phyloP scores from a whole-genome alignment of 2,888 invertebrate species.

The Leptopilina myrica region DNA sequence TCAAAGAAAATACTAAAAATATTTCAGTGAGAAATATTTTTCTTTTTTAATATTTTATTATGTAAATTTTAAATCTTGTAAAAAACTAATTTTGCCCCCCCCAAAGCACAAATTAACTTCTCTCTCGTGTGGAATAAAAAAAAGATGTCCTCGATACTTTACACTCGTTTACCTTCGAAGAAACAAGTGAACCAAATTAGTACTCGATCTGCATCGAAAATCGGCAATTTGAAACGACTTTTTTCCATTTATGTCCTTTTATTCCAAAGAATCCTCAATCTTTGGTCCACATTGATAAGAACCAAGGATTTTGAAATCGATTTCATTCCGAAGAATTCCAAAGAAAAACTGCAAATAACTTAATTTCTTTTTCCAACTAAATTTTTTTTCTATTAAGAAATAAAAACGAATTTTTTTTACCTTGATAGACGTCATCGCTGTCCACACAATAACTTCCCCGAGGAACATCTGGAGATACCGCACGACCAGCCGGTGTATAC shows the following conservation, averaged over 20 bases:
- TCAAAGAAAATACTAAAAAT: no score
- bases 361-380: no score
- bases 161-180: slow-evolving; percentile 26
- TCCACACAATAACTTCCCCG: slow-evolving; percentile 80
- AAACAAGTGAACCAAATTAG: slow-evolving; percentile 41
- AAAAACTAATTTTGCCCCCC: background rate
- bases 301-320: slow-evolving; percentile 48
- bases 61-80: background rate
- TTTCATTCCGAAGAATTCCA: slow-evolving; percentile 40
- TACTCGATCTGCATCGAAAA: slow-evolving; percentile 58
- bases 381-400: no score
- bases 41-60: background rate
- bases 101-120: slow-evolving; percentile 16
- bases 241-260: slow-evolving; percentile 49
- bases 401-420: slow-evolving; percentile 16
- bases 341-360: no score
- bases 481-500: slow-evolving; percentile 66
- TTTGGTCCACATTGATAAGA: slow-evolving; percentile 47
- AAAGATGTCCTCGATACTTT: slow-evolving; percentile 44
- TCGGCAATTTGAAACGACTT: slow-evolving; percentile 54
- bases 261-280: slow-evolving; percentile 43
- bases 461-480: slow-evolving; percentile 70
- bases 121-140: slow-evolving; percentile 12
- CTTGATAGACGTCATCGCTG: slow-evolving; percentile 87
- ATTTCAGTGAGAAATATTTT: no score